Base-by-base conservation (phyloP, 2,888 invertebrate genomes). In the Lycaena phlaeas region DNA sequence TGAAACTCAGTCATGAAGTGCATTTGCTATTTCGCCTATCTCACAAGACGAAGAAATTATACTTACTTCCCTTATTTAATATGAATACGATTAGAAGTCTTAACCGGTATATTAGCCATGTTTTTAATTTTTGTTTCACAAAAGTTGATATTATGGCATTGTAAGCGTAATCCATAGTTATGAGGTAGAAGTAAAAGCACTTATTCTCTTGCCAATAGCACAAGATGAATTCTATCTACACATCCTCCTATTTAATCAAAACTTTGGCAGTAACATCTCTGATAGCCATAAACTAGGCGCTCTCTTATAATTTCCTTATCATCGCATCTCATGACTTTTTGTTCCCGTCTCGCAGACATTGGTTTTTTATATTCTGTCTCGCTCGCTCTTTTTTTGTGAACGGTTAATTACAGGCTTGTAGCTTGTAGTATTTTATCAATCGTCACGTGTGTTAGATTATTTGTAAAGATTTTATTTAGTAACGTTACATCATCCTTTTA, bases 231-330 rank as follows among this genome's bases (percentile, higher is more conserved):
- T 3, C 27, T 10, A 15, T n/a, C 30, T 15, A 30, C 30, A 30
- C 15, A 15, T 18, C 6, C 3, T 30, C 30, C 30, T n/a, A 30
- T 30, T 30, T 30, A n/a, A 30, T 30, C 30, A 30, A 30, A 30
- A 30, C 30, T 30, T 30, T 30, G n/a, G 30, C 15, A 30, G 14
- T 30, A 43, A 41, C 40, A 42, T 41, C 36, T 44, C 18, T 27
- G 11, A 42, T 42, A 38, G 38, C 41, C 22, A 40, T 40, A 40
- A 42, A 43, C 43, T 40, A 36, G 40, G 43, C 44, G 49, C 49
- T 51, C 59, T 51, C 59, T 69, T 66, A 64, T 68, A 68, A 69
- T 69, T 69, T 66, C 44, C 59, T 71, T 73, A 74, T 72, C 72
- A 58, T 48, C 48, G 40, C 58, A 71, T 73, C 70, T 65, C 39